Conservation (phyloP, 2,888 invertebrate species). For the Hyppa rectilinea region DNA sequence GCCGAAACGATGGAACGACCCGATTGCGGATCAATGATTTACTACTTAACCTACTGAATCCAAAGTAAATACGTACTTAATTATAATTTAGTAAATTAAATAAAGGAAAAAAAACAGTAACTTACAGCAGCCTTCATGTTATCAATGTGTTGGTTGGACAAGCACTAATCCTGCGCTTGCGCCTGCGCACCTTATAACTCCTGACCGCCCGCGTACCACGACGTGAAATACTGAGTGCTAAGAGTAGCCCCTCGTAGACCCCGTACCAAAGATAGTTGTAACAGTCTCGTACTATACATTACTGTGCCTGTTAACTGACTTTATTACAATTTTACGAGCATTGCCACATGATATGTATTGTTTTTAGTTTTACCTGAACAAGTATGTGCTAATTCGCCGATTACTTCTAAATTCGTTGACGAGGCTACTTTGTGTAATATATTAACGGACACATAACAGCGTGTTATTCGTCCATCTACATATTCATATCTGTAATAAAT, state of each 20-base stretch:
- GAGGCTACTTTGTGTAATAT: no score
- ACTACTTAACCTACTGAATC: constrained; percentile 1
- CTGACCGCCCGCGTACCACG: constrained; percentile 53
- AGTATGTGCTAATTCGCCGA: no score
- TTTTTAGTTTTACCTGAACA: no score
- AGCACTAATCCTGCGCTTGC: constrained; percentile 68
- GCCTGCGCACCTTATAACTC: constrained; percentile 70
- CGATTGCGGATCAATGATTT: background rate
- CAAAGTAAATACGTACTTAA: background rate
- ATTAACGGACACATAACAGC: no score
- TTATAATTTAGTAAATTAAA: background rate
- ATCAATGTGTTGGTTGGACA: constrained; percentile 63
- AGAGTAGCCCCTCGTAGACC: constrained; percentile 16
- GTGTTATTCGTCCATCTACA: no score
- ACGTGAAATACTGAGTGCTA: constrained; percentile 2
- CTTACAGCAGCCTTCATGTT: constrained; percentile 78
- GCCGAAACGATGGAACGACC: background rate
- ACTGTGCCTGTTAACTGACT: background rate
- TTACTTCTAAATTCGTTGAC: no score
- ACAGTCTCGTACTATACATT: background rate
- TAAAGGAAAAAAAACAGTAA: constrained; percentile 31
- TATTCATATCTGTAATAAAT: no score
- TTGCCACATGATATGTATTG: no score
- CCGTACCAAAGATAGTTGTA: constrained; percentile 23
- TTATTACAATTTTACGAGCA: no score